phyloP scores from a whole-genome alignment of 2,888 invertebrate genomes.

The Electrophaes corylata region DNA sequence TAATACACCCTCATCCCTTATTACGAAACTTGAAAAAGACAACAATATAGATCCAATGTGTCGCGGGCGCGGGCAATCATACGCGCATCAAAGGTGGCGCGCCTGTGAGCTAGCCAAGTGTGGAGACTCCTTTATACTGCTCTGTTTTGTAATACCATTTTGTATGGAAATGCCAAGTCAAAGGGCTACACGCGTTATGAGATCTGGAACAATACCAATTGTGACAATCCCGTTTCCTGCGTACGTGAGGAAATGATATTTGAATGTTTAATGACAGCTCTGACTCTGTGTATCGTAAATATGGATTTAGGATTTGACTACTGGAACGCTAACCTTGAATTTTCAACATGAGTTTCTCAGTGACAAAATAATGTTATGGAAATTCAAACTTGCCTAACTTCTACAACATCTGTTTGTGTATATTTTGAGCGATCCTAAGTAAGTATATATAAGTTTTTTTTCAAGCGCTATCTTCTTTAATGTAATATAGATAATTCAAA shows the following conservation, averaged over 20 bases:
- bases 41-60: conserved; percentile 84
- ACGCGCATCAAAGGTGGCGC: conserved; percentile 82
- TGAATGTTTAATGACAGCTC: conserved; percentile 78
- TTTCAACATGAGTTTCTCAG: conserved; percentile 19
- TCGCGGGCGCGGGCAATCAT: conserved; percentile 84
- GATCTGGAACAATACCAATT: conserved; percentile 81
- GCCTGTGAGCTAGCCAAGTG: conserved; percentile 75
- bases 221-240: conserved; percentile 81
- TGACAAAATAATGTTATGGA: conserved; percentile 23
- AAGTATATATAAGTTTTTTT: neutral
- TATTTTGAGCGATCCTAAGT: neutral
- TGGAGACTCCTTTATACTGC: conserved; percentile 72
- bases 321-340: conserved; percentile 32
- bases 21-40: conserved; percentile 85
- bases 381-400: conserved; percentile 14
- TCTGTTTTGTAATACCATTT: conserved; percentile 68
- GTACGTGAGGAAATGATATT: conserved; percentile 75
- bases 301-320: conserved; percentile 45
- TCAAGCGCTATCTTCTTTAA: too few species aligned
- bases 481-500: too few species aligned
- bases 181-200: conserved; percentile 81
- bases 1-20: conserved; percentile 85
- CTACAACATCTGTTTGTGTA: conserved; percentile 1
- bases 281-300: conserved; percentile 60
- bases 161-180: conserved; percentile 72